Base-by-base conservation (phyloP, 2,888 invertebrate species). In the Andrena fulva region DNA sequence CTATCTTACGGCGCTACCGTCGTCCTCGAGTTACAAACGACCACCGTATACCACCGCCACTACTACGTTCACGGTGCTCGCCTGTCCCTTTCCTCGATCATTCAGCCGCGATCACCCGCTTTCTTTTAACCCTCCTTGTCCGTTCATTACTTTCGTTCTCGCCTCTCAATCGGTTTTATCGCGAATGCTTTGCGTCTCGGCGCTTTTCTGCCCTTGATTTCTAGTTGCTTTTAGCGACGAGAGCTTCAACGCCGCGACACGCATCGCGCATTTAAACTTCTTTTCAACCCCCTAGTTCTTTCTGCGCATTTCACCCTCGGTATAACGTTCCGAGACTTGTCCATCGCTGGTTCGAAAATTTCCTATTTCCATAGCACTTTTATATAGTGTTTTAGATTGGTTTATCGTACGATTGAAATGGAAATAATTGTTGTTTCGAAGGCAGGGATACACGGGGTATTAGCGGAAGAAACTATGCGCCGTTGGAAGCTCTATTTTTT, bases 1-100 rank as follows among this genome's bases (percentile, higher is more conserved):
- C 89, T 85, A 85, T 87, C 89, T 80, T 60, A 90, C 87, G 90
- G 92, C 91, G 92, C 92, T 89, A 89, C 90, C 66, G 81, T 86
- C 84, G 85, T 75, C 69, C 72, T 60, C 79, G 77, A 75, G 68
- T 75, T 77, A 80, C 56, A 80, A 85, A 78, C 80, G 67, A 64
- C 50, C 60, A 56, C 71, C 60, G 67, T 56, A 24, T 71, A 79
- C 80, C 74, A 60, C 70, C 75, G 75, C 52, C 72, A 73, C 77
- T 72, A 85, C 77, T 75, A 85, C 74, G 63, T 85, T 85, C 85
- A 84, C 80, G 68, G 69, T 69, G 73, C 48, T 80, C 54, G 71
- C 69, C 31, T 66, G 71, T 72, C 24, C 20, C 63, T 68, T 20
- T 70, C 63, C 67, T 75, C 33, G 63, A 66, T 66, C 64, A 35